Conservation (phyloP, 2,888 invertebrate species). For the Hyposoter didymator region DNA sequence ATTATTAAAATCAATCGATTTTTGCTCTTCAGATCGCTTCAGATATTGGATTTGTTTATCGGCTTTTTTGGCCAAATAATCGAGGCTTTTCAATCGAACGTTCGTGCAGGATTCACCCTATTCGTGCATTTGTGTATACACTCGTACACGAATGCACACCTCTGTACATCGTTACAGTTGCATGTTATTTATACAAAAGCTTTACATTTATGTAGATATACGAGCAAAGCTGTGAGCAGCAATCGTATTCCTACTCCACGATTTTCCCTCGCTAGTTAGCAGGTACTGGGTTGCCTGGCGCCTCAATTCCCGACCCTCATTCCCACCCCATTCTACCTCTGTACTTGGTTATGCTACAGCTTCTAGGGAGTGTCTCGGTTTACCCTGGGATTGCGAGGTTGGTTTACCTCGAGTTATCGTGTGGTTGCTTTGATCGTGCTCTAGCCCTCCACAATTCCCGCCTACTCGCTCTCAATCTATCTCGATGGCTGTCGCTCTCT, state of each 20-base stretch:
- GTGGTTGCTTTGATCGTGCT: slow-evolving; percentile 74
- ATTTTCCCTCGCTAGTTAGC: slow-evolving; percentile 38
- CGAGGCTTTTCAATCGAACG: not conserved
- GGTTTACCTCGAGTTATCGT: slow-evolving; percentile 75
- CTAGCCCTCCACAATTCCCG: not conserved
- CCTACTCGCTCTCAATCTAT: not conserved
- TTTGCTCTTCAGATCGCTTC: not conserved
- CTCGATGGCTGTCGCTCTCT: not conserved
- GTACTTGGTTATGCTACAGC: slow-evolving; percentile 49
- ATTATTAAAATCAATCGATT: not conserved
- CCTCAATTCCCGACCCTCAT: slow-evolving; percentile 33
- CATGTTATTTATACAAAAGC: not conserved
- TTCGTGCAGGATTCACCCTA: not conserved
- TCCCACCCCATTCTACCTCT: slow-evolving; percentile 15
- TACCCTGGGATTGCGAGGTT: slow-evolving; percentile 74
- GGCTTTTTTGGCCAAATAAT: not conserved
- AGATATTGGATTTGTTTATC: too few relatives aligned
- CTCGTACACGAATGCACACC: not conserved
- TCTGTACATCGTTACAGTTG: not conserved
- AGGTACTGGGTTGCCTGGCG: slow-evolving; percentile 32
- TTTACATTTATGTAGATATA: not conserved
- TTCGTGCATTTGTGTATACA: not conserved
- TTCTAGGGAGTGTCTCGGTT: slow-evolving; percentile 70
- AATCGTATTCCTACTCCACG: slow-evolving; percentile 8
- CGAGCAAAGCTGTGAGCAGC: not conserved